These are phyloP conservation scores for Gymnoscelis rufifasciata DNA, from an alignment of 2,888 invertebrate species.

Conservation along the genomic window DNA sequence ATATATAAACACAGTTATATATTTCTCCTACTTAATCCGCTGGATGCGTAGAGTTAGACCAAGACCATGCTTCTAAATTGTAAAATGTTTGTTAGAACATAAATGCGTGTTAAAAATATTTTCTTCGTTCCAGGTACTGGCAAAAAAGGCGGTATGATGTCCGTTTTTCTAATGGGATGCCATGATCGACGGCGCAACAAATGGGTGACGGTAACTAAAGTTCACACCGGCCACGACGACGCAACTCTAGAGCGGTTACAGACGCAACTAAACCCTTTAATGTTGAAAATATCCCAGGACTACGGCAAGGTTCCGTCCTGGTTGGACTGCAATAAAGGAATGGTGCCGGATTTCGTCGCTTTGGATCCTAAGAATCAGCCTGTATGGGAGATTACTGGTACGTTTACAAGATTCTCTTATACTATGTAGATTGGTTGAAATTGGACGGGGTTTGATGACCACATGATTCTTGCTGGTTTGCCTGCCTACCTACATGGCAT, in stretches of 20 bases:
- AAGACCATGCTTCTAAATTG: too few species aligned
- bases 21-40: too few species aligned
- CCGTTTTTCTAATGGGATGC: slow-evolving; percentile 96
- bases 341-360: slow-evolving; percentile 94
- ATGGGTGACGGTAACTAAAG: slow-evolving; percentile 96
- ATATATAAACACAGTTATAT: too few species aligned
- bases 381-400: slow-evolving; percentile 96
- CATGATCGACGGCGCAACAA: slow-evolving; percentile 81
- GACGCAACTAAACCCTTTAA: slow-evolving; percentile 74
- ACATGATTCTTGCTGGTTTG: too few species aligned
- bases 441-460: too few species aligned
- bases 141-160: slow-evolving; percentile 94
- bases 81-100: too few species aligned
- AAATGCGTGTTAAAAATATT: too few species aligned
- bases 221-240: slow-evolving; percentile 93
- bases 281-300: slow-evolving; percentile 91
- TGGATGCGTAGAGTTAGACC: too few species aligned
- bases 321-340: slow-evolving; percentile 88
- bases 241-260: slow-evolving; percentile 88
- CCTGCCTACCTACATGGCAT: too few species aligned
- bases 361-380: slow-evolving; percentile 90
- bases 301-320: slow-evolving; percentile 85
- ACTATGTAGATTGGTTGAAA: too few species aligned
- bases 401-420: too few species aligned
- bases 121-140: slow-evolving; percentile 82